Conservation (phyloP, 1,140 invertebrate genomes). For the Lutraria rhynchaena region DNA sequence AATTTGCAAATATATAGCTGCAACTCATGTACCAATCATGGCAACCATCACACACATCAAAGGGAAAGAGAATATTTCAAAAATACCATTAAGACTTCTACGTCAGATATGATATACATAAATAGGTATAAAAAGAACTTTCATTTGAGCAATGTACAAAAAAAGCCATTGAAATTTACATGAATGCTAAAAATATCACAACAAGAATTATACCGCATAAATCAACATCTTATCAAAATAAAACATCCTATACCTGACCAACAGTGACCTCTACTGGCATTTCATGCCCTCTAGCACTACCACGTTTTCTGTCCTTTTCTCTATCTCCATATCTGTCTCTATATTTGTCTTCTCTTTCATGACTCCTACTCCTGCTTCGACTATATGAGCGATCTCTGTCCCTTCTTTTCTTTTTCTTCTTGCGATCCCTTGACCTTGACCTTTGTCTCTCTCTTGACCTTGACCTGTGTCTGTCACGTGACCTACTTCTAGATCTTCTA, state of each 20-base stretch:
- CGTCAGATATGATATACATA: too few species aligned
- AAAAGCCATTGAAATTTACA: not conserved
- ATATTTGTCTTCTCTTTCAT: conserved; percentile 64
- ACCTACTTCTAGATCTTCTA: conserved; percentile 33
- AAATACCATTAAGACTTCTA: too few species aligned
- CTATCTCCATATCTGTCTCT: conserved; percentile 70
- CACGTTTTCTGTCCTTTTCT: conserved; percentile 59
- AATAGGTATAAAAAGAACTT: too few species aligned
- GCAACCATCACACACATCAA: too few species aligned
- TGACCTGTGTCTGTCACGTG: conserved; percentile 71
- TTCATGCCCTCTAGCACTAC: conserved; percentile 66
- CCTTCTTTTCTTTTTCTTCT: conserved; percentile 5
- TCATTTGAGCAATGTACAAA: too few species aligned
- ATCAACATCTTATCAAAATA: too few species aligned
- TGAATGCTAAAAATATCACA: not conserved
- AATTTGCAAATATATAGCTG: too few species aligned
- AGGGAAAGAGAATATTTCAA: too few species aligned
- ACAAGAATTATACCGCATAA: not conserved
- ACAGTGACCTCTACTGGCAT: conserved; percentile 84
- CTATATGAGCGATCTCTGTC: conserved; percentile 44
- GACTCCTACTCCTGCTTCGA: conserved; percentile 72
- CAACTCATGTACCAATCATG: too few species aligned
- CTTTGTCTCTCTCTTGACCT: conserved; percentile 71
- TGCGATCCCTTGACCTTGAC: not conserved
- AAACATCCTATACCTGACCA: conserved; percentile 80